These are phyloP conservation scores for Sinella curviseta DNA, from an alignment of 1,140 invertebrate species.

Conservation along the genomic window DNA sequence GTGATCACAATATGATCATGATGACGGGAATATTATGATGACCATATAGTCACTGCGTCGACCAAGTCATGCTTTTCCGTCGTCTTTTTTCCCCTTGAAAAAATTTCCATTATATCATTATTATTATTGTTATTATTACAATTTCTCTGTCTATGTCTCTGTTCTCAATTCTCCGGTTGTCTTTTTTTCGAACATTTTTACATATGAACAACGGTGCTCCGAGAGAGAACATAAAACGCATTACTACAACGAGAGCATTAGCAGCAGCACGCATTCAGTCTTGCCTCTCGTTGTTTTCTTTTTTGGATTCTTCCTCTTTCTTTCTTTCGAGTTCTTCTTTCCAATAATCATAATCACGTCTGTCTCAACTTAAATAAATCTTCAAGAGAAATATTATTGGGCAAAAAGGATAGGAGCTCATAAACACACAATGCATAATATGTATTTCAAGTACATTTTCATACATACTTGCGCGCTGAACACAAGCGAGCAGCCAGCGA, in stretches of 20 bases:
- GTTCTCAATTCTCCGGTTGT: neutral
- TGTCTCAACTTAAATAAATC: conserved; percentile 40
- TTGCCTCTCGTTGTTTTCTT: neutral
- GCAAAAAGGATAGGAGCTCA: neutral
- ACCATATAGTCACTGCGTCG: neutral
- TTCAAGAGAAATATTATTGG: neutral
- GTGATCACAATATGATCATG: neutral
- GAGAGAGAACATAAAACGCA: no score
- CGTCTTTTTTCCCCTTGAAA: conserved; percentile 15
- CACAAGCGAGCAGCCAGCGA: neutral
- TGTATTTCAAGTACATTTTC: no score
- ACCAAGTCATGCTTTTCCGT: no score
- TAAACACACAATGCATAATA: neutral
- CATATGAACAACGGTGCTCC: no score
- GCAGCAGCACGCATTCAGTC: neutral
- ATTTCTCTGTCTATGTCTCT: no score
- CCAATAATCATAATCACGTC: conserved; percentile 41
- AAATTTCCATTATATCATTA: conserved; percentile 25
- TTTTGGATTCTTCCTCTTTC: neutral
- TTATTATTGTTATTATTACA: conserved; percentile 1
- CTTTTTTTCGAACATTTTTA: neutral
- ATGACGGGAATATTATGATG: neutral
- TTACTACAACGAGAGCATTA: neutral
- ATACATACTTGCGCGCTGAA: no score
- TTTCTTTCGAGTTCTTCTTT: conserved; percentile 32